Evolutionary conservation across 35 echinoderm and acorn worm species (phyloP).

Genomic region (Acanthaster planci): DNA sequence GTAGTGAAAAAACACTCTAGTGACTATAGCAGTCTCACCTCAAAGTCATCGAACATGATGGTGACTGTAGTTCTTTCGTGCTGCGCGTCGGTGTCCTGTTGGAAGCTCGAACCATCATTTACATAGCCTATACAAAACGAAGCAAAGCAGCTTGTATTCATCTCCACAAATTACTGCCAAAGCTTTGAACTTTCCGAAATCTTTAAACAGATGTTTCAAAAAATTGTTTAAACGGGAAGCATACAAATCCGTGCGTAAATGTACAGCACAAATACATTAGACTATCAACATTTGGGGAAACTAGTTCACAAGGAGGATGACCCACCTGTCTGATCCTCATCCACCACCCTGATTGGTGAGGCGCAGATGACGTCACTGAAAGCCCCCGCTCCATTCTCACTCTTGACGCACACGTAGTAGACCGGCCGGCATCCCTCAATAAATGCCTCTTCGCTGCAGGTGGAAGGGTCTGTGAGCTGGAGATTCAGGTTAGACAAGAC

Average conservation of each 20-base stretch:
- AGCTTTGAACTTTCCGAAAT: no score
- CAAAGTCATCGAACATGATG: constrained; percentile 12
- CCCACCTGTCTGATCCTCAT: constrained; percentile 42
- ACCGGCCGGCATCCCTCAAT: neutral
- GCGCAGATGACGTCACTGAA: constrained; percentile 15
- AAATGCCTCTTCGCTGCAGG: constrained; percentile 11
- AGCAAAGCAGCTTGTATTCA: neutral
- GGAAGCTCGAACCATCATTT: neutral
- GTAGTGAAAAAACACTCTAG: no score
- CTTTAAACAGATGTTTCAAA: no score
- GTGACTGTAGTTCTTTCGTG: neutral
- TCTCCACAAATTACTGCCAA: no score
- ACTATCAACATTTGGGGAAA: no score
- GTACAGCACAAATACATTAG: no score
- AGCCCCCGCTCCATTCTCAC: constrained; percentile 45
- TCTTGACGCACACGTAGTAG: constrained; percentile 48
- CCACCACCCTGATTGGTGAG: constrained; percentile 37
- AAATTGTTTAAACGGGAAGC: no score
- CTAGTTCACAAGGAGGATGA: no score
- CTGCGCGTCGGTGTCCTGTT: neutral
- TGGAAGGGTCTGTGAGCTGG: neutral
- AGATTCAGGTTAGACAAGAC: constrained; percentile 36
- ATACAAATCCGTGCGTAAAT: no score
- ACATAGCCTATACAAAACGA: neutral
- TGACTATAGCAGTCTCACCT: neutral